Percentiles rank a stretch among this genome's conserved stretches.
These are phyloP conservation scores for Caranx ignobilis DNA, from an alignment of 2,113 vertebrate genomes.

Conservation along the genomic window DNA sequence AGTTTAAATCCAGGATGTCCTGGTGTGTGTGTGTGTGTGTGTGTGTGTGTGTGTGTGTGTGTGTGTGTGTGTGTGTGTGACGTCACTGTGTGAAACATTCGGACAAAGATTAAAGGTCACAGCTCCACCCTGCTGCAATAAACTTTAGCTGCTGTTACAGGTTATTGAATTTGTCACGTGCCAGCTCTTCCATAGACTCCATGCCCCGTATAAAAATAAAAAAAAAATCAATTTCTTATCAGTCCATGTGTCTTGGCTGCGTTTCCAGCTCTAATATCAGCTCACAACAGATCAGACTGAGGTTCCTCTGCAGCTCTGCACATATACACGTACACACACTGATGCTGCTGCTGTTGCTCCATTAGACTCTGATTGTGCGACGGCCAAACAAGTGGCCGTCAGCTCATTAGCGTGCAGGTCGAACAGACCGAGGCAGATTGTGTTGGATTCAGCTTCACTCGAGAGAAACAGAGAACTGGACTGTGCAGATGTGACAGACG, in stretches of 20 bases:
- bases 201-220: not conserved
- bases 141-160: conserved; percentile 14
- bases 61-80: not conserved
- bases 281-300: not conserved
- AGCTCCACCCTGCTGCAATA: conserved; percentile 20
- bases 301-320: not conserved
- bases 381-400: conserved; percentile 6
- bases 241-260: not conserved
- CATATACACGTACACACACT: not conserved
- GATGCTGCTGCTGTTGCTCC: not conserved
- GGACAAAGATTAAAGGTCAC: conserved; percentile 46
- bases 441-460: conserved; percentile 5
- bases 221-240: conserved; percentile 2
- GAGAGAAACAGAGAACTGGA: not conserved
- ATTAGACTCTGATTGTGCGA: conserved; percentile 21
- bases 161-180: not conserved
- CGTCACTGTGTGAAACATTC: not conserved
- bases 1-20: not conserved
- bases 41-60: too few species aligned
- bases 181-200: not conserved
- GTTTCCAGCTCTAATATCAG: not conserved
- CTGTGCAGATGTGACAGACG: conserved; percentile 5
- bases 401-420: conserved; percentile 32
- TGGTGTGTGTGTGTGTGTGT: not conserved
- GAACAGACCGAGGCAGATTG: conserved; percentile 24